Percentiles rank a stretch among this genome's conserved stretches.
Conservation (phyloP, 2,797 vertebrate genomes). For the Enteromius treurensis region DNA sequence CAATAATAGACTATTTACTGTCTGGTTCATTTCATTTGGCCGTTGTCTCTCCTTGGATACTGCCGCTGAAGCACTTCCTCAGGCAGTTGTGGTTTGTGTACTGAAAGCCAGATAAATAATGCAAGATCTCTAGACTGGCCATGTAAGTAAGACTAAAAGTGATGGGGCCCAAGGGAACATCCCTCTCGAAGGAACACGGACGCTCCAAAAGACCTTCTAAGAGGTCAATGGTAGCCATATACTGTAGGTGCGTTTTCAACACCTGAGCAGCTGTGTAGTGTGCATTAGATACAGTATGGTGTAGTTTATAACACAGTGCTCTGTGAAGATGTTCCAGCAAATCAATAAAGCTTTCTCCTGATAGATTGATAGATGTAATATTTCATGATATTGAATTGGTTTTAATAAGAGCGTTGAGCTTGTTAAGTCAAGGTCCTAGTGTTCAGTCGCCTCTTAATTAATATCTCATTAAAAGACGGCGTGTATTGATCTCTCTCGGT, state of each 20-base stretch:
- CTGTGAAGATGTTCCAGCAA: not conserved
- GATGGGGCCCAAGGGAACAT: slow-evolving; percentile 31
- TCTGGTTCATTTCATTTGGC: slow-evolving; percentile 50
- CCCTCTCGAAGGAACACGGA: slow-evolving; percentile 34
- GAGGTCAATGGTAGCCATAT: slow-evolving; percentile 2
- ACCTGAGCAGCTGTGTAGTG: not conserved
- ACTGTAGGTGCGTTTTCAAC: slow-evolving; percentile 1
- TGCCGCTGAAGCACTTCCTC: slow-evolving; percentile 44
- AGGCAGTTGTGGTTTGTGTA: slow-evolving; percentile 49
- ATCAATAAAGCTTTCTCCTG: slow-evolving; percentile 33
- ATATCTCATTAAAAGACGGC: slow-evolving; percentile 58
- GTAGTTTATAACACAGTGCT: not conserved
- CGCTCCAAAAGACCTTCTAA: slow-evolving; percentile 2
- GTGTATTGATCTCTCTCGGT: slow-evolving; percentile 54
- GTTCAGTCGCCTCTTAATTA: slow-evolving; percentile 59
- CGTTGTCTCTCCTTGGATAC: slow-evolving; percentile 39
- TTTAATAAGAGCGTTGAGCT: slow-evolving; percentile 12
- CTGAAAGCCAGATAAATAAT: slow-evolving; percentile 58
- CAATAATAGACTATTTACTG: slow-evolving; percentile 49
- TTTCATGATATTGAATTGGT: not conserved
- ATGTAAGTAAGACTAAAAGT: slow-evolving; percentile 63
- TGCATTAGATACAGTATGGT: not conserved
- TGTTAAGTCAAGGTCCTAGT: slow-evolving; percentile 34
- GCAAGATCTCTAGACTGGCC: slow-evolving; percentile 46
- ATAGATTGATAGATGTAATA: slow-evolving; percentile 41